Conservation (phyloP, 2,888 invertebrate species). For the Xiphydria camelus region DNA sequence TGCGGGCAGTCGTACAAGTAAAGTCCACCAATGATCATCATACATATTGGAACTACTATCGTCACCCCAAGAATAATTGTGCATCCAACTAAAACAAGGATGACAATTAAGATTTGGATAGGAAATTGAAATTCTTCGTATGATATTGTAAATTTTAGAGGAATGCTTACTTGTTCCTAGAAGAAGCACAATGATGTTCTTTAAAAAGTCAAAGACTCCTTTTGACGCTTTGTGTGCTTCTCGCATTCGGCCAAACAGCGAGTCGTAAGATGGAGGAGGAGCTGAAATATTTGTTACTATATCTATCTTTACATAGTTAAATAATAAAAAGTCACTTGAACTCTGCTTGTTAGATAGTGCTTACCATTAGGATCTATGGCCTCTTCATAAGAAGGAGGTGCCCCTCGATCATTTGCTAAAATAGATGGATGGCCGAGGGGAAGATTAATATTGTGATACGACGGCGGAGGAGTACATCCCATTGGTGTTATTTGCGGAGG, state of each 20-base stretch:
- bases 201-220: slow-evolving; percentile 65
- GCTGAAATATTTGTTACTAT: slow-evolving; percentile 59
- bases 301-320: no score
- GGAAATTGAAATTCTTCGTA: not conserved
- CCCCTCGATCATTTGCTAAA: slow-evolving; percentile 52
- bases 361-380: slow-evolving; percentile 66
- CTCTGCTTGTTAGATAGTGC: no score
- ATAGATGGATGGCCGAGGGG: slow-evolving; percentile 38
- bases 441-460: slow-evolving; percentile 44
- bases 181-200: slow-evolving; percentile 64
- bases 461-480: slow-evolving; percentile 45
- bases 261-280: slow-evolving; percentile 71
- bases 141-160: slow-evolving; percentile 4
- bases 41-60: slow-evolving; percentile 68
- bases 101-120: not conserved
- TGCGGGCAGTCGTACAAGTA: slow-evolving; percentile 69
- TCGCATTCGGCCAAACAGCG: slow-evolving; percentile 67
- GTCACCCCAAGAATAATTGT: slow-evolving; percentile 67
- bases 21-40: slow-evolving; percentile 69
- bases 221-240: slow-evolving; percentile 66
- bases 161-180: slow-evolving; percentile 66
- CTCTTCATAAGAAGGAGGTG: slow-evolving; percentile 68
- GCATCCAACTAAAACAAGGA: slow-evolving; percentile 65
- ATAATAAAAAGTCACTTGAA: no score
- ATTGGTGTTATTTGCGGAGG: slow-evolving; percentile 32